Percentiles rank a stretch among this genome's conserved stretches.
These are phyloP conservation scores for Capromys pilorides DNA, from an alignment of 2,797 vertebrate species.

Conservation along the genomic window DNA sequence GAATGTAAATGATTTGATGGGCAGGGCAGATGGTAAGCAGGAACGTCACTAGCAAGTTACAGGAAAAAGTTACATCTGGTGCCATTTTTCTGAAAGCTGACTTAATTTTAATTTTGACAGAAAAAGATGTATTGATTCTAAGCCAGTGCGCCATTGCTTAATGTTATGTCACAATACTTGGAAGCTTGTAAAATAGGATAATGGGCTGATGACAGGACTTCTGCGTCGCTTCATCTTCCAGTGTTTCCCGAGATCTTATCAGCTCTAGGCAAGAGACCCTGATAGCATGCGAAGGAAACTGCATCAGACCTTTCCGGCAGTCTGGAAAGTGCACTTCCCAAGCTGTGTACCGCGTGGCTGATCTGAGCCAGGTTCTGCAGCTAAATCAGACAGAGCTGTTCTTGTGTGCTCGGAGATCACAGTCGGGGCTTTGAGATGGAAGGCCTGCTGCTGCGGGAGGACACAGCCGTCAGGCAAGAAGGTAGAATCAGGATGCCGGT, in stretches of 20 bases:
- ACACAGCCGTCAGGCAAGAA: background rate
- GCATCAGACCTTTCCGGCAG: background rate
- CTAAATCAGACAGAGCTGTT: background rate
- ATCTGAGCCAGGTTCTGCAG: background rate
- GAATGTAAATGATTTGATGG: conserved; percentile 31
- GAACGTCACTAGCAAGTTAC: conserved; percentile 21
- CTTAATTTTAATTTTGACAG: conserved; percentile 41
- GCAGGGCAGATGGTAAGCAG: background rate
- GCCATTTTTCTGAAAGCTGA: background rate
- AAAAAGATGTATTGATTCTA: background rate
- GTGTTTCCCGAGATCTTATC: background rate
- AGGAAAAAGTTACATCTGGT: background rate
- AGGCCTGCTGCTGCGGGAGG: background rate
- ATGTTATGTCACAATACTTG: background rate
- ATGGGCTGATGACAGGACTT: background rate
- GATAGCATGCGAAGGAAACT: background rate
- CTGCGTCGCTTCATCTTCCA: background rate
- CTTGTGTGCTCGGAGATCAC: background rate
- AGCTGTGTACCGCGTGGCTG: background rate
- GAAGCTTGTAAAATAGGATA: background rate
- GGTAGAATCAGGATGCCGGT: background rate
- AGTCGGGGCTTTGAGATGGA: background rate
- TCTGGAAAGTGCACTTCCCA: background rate
- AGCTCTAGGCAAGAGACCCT: background rate
- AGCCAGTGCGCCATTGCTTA: accelerated